Percentiles rank a stretch among this genome's conserved stretches.
These are phyloP conservation scores for Dasyornis broadbenti DNA, from an alignment of 2,113 vertebrate genomes.

Conservation along the genomic window DNA sequence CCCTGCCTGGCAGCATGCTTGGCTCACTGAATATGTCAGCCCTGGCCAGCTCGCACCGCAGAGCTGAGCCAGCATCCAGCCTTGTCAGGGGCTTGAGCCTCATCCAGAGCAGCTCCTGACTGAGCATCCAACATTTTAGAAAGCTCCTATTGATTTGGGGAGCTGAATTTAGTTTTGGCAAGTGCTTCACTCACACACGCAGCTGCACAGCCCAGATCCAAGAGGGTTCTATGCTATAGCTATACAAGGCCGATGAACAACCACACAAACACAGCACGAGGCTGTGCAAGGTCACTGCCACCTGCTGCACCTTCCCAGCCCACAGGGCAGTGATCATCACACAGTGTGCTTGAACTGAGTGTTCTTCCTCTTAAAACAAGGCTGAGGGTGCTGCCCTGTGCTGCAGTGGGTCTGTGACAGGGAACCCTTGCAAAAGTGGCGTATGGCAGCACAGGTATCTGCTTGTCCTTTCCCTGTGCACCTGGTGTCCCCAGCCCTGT, in stretches of 20 bases:
- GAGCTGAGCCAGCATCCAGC: not conserved
- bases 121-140: not conserved
- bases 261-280: rapidly evolving
- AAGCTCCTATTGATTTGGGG: not conserved
- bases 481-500: not conserved
- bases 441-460: not conserved
- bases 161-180: not conserved
- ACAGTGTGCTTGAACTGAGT: rapidly evolving
- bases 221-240: not conserved
- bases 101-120: not conserved
- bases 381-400: not conserved
- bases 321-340: rapidly evolving
- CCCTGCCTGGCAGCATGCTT: not conserved
- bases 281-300: not conserved
- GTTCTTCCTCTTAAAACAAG: not conserved
- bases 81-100: not conserved
- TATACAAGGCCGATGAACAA: rapidly evolving
- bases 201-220: not conserved
- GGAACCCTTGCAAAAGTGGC: not conserved
- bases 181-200: not conserved
- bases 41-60: rapidly evolving
- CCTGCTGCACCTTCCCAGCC: not conserved
- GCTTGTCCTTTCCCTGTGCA: not conserved
- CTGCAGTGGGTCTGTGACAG: not conserved
- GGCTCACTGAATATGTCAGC: rapidly evolving